Evolutionary conservation across 2,888 invertebrate species (phyloP), one percentile per base, ranked within the genome.

Genomic region (Ferdinandea cuprea): DNA sequence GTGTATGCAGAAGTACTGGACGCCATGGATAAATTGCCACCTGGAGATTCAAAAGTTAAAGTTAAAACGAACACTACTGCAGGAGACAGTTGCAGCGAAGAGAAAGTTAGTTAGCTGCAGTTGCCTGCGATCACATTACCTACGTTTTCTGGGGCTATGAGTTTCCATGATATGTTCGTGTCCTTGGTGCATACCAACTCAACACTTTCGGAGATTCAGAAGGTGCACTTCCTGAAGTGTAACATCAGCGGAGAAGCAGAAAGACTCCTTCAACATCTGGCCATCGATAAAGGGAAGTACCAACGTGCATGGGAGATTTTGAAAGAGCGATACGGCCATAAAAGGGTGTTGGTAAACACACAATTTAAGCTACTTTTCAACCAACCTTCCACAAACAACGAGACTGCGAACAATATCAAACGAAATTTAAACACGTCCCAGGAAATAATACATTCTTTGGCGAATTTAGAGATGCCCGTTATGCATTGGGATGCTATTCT

Each of bases 281-380:
- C 9, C 40, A 40, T 13, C 13, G 37, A 7, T 11, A 40, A 35
- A 4, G 40, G 40, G 1, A 58, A 58, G 1, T 56, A 56, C 9
- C 6, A n/a, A 8, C 19, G 37, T 13, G 40, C 19, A n/a, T 56
- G 56, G 21, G 35, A 35, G 7, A 56, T 56, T 21, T 13, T 56
- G 11, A 40, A 11, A 0, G 40, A 40, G 11, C 37, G 37, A 11
- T 37, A 56, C 11, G 37, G 37, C 19, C 37, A 40, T 21, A 56
- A 56, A n/a, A 35, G 56, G 21, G 21, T 56, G 21, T 13, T 56
- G 11, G 56, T 56, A 4, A 56, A 37, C 13, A 56, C 56, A 0
- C 56, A 56, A 37, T 40, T 56, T 13, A 56, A 56, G 17, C 9
- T 56, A 3, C 21, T 40, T 4, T 21, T 37, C 6, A 19, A 37